A percentile compares a stretch with the other conserved stretches of the same genome.
Conservation (phyloP, 2,797 vertebrate species). For the Muscicapa comitata region DNA sequence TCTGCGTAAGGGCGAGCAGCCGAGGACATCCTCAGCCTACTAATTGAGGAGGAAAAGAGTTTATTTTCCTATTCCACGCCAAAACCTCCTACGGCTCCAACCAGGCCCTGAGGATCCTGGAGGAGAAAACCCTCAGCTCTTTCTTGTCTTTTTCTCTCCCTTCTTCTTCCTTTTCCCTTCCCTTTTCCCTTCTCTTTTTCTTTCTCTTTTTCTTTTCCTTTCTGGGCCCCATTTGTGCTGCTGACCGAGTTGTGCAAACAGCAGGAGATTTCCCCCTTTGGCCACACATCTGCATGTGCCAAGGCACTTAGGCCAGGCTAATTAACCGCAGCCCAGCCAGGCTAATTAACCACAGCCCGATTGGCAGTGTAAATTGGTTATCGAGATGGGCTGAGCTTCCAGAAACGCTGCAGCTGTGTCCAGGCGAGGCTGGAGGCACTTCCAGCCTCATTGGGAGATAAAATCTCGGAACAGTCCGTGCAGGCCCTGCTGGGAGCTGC, state of each 20-base stretch:
- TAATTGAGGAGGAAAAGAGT: neutral
- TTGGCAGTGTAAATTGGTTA: accelerated
- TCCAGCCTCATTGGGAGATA: neutral
- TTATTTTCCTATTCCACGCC: neutral
- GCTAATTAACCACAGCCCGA: neutral
- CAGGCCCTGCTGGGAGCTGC: neutral
- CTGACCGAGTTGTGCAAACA: neutral
- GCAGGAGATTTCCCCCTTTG: neutral
- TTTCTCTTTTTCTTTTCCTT: neutral
- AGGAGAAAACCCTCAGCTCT: too few relatives aligned
- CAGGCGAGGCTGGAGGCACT: neutral
- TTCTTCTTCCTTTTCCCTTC: too few relatives aligned
- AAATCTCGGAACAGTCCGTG: neutral
- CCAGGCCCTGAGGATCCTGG: too few relatives aligned
- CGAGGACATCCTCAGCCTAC: neutral
- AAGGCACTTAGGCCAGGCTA: neutral
- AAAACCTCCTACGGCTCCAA: neutral
- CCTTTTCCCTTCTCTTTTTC: too few relatives aligned
- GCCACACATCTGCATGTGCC: neutral
- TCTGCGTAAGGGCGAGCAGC: neutral
- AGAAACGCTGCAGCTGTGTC: neutral
- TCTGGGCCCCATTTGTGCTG: neutral
- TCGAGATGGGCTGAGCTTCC: neutral
- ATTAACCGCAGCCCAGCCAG: neutral
- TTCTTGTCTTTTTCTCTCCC: too few relatives aligned